phyloP scores from a whole-genome alignment of 2,113 vertebrate species.

The Mus pahari region DNA sequence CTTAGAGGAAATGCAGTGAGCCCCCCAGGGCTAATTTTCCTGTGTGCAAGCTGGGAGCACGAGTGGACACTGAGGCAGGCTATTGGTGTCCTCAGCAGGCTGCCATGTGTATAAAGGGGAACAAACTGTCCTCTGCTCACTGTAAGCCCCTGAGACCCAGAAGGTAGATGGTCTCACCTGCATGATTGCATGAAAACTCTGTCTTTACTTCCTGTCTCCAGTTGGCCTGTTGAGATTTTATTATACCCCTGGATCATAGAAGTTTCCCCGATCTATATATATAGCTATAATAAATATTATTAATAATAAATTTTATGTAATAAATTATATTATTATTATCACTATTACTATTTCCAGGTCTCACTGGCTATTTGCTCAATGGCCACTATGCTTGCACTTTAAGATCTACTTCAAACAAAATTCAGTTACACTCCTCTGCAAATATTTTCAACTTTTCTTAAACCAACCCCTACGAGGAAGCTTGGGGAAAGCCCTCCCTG shows the following conservation, averaged over 20 bases:
- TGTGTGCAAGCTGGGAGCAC: background rate
- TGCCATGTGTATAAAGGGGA: background rate
- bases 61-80: background rate
- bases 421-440: background rate
- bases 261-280: background rate
- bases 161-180: background rate
- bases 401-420: conserved; percentile 46
- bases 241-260: conserved; percentile 16
- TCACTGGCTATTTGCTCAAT: background rate
- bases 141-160: background rate
- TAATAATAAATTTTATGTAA: background rate
- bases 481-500: background rate
- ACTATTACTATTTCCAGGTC: background rate
- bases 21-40: background rate
- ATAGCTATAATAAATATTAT: background rate
- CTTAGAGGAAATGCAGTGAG: conserved; percentile 5
- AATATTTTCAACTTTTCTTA: conserved; percentile 20
- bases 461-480: background rate
- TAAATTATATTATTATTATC: background rate
- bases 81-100: background rate
- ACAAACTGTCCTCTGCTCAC: background rate
- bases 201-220: background rate
- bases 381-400: background rate
- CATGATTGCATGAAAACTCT: background rate
- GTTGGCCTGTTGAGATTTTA: background rate